Evolutionary conservation across 2,888 invertebrate species (phyloP).

Genomic region (Hydrotaea diabolus): DNA sequence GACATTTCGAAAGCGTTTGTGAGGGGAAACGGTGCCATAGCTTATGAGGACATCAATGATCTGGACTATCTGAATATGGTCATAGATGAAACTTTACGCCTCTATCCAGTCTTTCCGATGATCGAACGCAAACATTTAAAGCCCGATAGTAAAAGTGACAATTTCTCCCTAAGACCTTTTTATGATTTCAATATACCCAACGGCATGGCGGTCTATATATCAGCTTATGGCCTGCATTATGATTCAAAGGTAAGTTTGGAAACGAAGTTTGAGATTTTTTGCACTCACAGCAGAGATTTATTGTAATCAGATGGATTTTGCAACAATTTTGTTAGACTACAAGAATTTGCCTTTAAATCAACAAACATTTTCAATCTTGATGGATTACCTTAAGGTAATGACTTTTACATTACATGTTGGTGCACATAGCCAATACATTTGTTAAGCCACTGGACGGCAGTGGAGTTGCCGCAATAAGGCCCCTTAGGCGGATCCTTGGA

Average conservation of each 20-base stretch:
- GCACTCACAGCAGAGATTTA: too few species aligned
- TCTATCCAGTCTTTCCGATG: slow-evolving; percentile 78
- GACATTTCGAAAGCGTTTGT: slow-evolving; percentile 77
- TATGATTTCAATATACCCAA: slow-evolving; percentile 73
- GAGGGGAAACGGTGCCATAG: slow-evolving; percentile 66
- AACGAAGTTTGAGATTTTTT: too few species aligned
- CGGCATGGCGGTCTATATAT: slow-evolving; percentile 76
- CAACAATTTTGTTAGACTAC: too few species aligned
- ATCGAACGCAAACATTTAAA: slow-evolving; percentile 75
- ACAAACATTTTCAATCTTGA: too few species aligned
- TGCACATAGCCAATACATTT: too few species aligned
- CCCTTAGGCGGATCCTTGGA: too few species aligned
- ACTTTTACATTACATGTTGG: too few species aligned
- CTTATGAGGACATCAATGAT: slow-evolving; percentile 80
- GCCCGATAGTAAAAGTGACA: slow-evolving; percentile 52
- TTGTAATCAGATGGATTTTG: too few species aligned
- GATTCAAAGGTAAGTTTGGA: slow-evolving; percentile 74
- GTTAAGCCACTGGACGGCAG: too few species aligned
- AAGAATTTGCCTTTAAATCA: too few species aligned
- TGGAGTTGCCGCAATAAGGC: too few species aligned
- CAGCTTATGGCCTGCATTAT: slow-evolving; percentile 74
- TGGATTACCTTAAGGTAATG: too few species aligned
- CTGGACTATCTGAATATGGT: slow-evolving; percentile 81
- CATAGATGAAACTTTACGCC: slow-evolving; percentile 75
- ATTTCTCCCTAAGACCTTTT: slow-evolving; percentile 73